Base-by-base conservation (phyloP, 2,888 invertebrate species). In the Orgyia antiqua region DNA sequence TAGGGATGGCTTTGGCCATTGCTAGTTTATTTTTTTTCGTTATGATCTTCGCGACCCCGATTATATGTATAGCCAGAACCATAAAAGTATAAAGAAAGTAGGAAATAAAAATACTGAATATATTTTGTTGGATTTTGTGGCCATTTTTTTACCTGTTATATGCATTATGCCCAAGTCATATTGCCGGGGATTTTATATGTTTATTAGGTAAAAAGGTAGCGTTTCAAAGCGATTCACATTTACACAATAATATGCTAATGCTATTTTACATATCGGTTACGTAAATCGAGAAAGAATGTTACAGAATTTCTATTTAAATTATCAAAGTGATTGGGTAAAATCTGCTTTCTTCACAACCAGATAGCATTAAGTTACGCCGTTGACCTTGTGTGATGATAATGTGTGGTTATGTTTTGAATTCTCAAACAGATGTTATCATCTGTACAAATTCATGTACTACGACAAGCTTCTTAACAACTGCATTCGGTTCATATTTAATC, bases 221-320 rank as follows among this genome's bases (percentile, higher is more conserved):
- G 31, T 23, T 17, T 39, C n/a, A 35, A 27, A 51, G 33, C 18
- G 28, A 25, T 36, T 27, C 29, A 41, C 40, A 47, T 50, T 45
- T 45, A 42, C 39, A 40, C 42, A 37, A 33, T 47, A 39, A 51
- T 37, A 47, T 47, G 50, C 51, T 37, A 33, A 36, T 51, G 48
- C 42, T 45, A 51, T 51, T 50, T 48, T 36, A 36, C 26, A 40
- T 42, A 36, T 28, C 28, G 31, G 33, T 23, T 23, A 6, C 26
- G 20, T n/a, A 23, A 25, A 25, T 31, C 12, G 24, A 23, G 18
- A 20, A 15, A 21, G 19, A 12, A n/a, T n/a, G n/a, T n/a, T n/a
- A n/a, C n/a, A n/a, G n/a, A n/a, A n/a, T n/a, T n/a, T n/a, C n/a
- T n/a, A n/a, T n/a, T n/a, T n/a, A n/a, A n/a, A n/a, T n/a, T n/a